These are phyloP conservation scores for Danio kyathit DNA, from an alignment of 2,797 vertebrate species.

Conservation along the genomic window DNA sequence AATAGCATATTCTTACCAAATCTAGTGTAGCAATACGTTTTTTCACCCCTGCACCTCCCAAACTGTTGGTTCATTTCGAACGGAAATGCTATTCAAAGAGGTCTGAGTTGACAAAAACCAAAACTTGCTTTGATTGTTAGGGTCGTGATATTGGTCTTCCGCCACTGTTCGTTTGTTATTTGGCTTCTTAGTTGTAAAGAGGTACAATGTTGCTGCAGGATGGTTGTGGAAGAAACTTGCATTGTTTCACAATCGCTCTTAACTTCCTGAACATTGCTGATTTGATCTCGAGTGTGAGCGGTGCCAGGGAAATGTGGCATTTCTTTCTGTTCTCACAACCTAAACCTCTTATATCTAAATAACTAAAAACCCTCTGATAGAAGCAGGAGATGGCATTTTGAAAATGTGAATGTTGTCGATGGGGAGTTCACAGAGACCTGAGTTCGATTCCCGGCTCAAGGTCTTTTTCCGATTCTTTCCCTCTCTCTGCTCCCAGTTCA, in stretches of 20 bases:
- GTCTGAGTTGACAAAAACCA: not conserved
- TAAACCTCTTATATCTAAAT: not conserved
- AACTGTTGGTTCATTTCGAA: not conserved
- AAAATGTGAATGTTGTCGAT: not conserved
- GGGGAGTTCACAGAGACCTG: no score
- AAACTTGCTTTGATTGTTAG: not conserved
- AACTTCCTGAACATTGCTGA: slow-evolving; percentile 52
- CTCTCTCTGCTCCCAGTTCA: no score
- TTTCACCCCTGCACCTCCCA: not conserved
- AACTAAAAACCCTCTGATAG: not conserved
- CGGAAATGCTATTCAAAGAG: not conserved
- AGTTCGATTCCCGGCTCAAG: no score
- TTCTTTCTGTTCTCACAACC: not conserved
- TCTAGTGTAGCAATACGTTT: not conserved
- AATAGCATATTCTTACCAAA: slow-evolving; percentile 28
- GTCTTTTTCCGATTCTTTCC: no score
- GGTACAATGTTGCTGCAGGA: not conserved
- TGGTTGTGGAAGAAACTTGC: slow-evolving; percentile 38
- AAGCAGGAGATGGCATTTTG: no score
- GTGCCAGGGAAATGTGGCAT: not conserved
- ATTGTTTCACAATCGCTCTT: slow-evolving; percentile 40
- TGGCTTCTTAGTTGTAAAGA: no score
- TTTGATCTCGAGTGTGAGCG: slow-evolving; percentile 32
- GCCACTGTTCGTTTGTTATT: not conserved
- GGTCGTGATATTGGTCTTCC: not conserved